Percentiles rank a stretch among this genome's conserved stretches.
phyloP scores from a whole-genome alignment of 2,113 vertebrate species.

The Nyctibius bracteatus region DNA sequence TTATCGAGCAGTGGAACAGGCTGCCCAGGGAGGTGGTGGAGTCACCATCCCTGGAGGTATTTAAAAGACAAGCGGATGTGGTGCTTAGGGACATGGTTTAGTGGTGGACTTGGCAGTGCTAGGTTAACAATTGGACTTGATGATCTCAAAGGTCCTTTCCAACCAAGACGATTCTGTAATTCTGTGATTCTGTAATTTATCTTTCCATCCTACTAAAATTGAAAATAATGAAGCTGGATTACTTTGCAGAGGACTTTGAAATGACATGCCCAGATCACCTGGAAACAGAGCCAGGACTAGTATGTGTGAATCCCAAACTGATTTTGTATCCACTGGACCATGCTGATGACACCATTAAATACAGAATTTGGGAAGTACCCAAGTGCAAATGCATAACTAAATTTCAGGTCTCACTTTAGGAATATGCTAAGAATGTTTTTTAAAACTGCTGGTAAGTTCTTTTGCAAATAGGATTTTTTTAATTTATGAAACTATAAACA shows the following conservation, averaged over 20 bases:
- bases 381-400: background rate
- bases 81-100: too few species aligned
- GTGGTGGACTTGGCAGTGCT: too few species aligned
- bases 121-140: too few species aligned
- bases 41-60: too few species aligned
- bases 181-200: too few species aligned
- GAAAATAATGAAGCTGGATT: background rate
- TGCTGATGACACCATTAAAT: background rate
- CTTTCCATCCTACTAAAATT: background rate
- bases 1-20: too few species aligned
- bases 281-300: background rate
- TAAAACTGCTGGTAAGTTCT: background rate
- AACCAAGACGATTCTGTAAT: too few species aligned
- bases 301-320: background rate
- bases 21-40: too few species aligned
- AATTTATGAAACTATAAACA: background rate
- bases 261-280: background rate
- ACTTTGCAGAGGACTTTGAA: background rate
- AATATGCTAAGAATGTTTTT: background rate
- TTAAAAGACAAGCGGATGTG: too few species aligned
- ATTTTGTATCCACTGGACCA: background rate
- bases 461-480: background rate
- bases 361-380: background rate
- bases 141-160: too few species aligned
- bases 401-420: background rate